Evolutionary conservation across 53 echinoderm and acorn worm species (phyloP).

Genomic region (Mesocentrotus franciscanus): DNA sequence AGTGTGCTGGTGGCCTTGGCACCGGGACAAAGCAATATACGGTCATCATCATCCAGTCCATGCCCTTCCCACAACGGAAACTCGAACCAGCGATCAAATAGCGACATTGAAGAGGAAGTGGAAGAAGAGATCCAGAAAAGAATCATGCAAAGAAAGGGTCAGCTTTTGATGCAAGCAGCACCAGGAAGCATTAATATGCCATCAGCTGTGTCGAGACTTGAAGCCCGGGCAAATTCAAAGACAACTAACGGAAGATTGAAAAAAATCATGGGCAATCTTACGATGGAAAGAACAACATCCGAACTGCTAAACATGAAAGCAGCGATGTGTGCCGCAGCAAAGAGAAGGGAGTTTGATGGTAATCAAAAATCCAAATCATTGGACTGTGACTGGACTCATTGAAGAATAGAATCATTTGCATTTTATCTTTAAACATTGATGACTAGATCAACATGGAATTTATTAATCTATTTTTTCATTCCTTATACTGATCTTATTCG

Average conservation of each 20-base stretch:
- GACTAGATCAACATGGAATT: neutral
- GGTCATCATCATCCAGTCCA: conserved; percentile 1
- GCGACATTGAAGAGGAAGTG: conserved; percentile 60
- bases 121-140: conserved; percentile 64
- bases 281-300: conserved; percentile 32
- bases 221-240: conserved; percentile 36
- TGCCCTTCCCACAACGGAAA: neutral
- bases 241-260: conserved; percentile 53
- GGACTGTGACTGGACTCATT: neutral
- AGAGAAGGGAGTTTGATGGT: neutral
- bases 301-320: conserved; percentile 51
- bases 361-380: conserved; percentile 40
- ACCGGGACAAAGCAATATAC: neutral
- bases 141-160: conserved; percentile 48
- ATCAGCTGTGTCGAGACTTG: conserved; percentile 38
- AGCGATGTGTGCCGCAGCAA: neutral
- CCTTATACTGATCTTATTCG: too few relatives aligned
- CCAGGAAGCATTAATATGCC: neutral
- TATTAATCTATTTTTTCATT: too few relatives aligned
- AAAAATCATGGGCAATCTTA: conserved; percentile 42
- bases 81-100: conserved; percentile 24
- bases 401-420: neutral
- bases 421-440: neutral
- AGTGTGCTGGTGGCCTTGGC: neutral
- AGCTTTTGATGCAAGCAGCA: conserved; percentile 53